Evolutionary conservation across 2,888 invertebrate species (phyloP), one percentile per base, ranked within the genome.

Genomic region (Oxystoma pomonae): DNA sequence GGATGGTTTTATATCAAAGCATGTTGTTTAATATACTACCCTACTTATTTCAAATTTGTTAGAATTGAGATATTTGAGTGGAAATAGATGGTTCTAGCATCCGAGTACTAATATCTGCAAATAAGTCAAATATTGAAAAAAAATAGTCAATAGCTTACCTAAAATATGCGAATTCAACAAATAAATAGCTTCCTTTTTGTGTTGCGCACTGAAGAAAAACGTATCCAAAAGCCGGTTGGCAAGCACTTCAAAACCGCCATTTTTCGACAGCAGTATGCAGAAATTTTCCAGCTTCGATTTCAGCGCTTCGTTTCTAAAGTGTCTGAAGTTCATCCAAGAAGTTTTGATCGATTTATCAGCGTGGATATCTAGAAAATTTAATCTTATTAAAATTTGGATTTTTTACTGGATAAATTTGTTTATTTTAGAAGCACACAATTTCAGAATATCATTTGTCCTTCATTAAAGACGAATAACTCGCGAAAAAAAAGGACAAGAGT

Each of bases 311-410:
- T 83, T 81, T 64, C 82, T 82, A 58, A 90, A 80, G 77, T 88
- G 85, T 61, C 83, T 84, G 64, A 88, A 87, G 57, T 81, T 80
- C 63, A 86, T 85, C 91, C 91, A 92, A 0, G 86, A 84, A 1
- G 82, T 77, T 59, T 77, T 76, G 16, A 72, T 68, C 62, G 80
- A 76, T 3, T 75, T 69, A 18, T 71, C 70, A 61, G 77, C 74
- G 59, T 83, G 79, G 35, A 83, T 75, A 67, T 82, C 82, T 77
- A 70, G 61, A 64, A 65, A 22, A 59, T n/a, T n/a, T n/a, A n/a
- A n/a, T n/a, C n/a, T n/a, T n/a, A n/a, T n/a, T n/a, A n/a, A n/a
- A n/a, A n/a, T n/a, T n/a, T n/a, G n/a, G n/a, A n/a, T n/a, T n/a
- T n/a, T n/a, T n/a, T n/a, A n/a, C n/a, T n/a, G n/a, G n/a, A n/a